Percentiles rank a stretch among this genome's conserved stretches.
These are phyloP conservation scores for Hypotaenidia okinawae DNA, from an alignment of 2,797 vertebrate genomes.

Conservation along the genomic window DNA sequence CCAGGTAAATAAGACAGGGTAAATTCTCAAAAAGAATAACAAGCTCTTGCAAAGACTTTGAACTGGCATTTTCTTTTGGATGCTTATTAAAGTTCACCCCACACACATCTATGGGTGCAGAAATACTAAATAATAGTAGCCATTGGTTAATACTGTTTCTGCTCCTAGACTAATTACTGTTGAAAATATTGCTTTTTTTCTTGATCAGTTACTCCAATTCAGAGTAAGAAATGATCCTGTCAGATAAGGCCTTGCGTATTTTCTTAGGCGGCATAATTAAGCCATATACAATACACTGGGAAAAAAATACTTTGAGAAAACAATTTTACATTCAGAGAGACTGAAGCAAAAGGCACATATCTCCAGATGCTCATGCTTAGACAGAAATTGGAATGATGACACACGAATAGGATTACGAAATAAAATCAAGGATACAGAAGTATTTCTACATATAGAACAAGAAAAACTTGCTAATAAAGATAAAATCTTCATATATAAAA, in stretches of 20 bases:
- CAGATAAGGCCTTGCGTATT: neutral
- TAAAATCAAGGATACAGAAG: neutral
- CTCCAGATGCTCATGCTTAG: neutral
- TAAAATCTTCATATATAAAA: neutral
- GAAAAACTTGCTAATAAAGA: neutral
- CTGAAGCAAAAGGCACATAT: neutral
- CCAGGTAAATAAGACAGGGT: neutral
- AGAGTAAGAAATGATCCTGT: neutral
- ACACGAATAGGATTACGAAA: neutral
- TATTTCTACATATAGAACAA: neutral
- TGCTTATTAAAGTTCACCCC: neutral
- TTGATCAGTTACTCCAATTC: neutral
- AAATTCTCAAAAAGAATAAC: neutral
- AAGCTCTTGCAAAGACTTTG: neutral
- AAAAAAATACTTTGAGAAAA: neutral
- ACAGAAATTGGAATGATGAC: neutral
- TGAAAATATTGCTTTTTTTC: conserved; percentile 26
- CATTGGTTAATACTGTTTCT: neutral
- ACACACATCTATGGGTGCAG: neutral
- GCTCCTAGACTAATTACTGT: neutral
- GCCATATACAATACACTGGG: neutral
- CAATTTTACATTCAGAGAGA: neutral
- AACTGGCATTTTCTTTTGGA: neutral
- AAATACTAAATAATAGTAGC: neutral
- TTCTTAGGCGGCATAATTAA: neutral